phyloP scores from a whole-genome alignment of 2,888 invertebrate species.

The Agrochola circellaris region DNA sequence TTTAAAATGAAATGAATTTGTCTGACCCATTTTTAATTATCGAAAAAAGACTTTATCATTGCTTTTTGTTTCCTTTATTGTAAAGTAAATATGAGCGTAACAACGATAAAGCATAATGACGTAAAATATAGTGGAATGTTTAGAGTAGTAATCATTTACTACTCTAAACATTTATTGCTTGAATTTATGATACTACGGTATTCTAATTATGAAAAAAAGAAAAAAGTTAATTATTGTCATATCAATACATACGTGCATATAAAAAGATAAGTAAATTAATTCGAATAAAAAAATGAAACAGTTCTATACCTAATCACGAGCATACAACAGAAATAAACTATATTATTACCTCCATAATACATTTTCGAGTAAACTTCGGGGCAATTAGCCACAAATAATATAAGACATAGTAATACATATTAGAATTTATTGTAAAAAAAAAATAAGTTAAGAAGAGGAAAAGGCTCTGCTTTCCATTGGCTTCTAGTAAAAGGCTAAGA shows the following conservation, averaged over 20 bases:
- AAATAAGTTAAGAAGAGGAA: neutral
- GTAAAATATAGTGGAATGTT: neutral
- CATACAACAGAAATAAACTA: neutral
- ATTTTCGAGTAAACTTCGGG: neutral
- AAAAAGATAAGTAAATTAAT: neutral
- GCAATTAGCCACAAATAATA: too few relatives aligned
- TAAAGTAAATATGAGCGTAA: neutral
- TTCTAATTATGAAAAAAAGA: neutral
- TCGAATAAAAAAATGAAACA: neutral
- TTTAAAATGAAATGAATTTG: constrained; percentile 29
- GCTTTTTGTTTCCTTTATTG: neutral
- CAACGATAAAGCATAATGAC: constrained; percentile 23
- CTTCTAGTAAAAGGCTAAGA: neutral
- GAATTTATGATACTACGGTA: neutral
- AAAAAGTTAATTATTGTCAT: neutral
- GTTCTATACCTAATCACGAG: too few relatives aligned
- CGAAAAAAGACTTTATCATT: neutral
- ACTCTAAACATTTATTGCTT: too few relatives aligned
- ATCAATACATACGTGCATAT: neutral
- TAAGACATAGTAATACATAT: too few relatives aligned
- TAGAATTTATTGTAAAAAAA: neutral
- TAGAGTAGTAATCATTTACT: neutral
- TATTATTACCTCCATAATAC: too few relatives aligned
- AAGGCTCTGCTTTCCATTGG: neutral
- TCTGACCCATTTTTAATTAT: constrained; percentile 1